Percentiles rank a stretch among this genome's conserved stretches.
These are phyloP conservation scores for Naja naja DNA, from an alignment of 2,113 vertebrate genomes.

Conservation along the genomic window DNA sequence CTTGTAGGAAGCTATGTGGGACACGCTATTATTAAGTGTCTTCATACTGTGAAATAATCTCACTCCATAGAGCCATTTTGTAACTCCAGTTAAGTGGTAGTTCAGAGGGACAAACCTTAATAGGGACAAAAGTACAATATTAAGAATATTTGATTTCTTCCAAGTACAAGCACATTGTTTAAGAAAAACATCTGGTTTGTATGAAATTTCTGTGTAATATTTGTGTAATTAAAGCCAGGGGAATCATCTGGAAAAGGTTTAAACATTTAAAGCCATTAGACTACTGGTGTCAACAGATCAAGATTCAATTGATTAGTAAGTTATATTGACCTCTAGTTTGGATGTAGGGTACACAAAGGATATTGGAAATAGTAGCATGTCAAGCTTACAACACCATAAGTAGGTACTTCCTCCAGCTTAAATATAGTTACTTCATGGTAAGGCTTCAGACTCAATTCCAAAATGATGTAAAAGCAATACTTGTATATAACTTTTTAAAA, in stretches of 20 bases:
- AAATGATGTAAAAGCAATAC: background rate
- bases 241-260: constrained; percentile 7
- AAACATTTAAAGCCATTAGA: background rate
- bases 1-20: background rate
- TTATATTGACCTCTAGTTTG: background rate
- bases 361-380: background rate
- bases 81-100: background rate
- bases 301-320: background rate
- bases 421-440: background rate
- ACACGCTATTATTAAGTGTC: background rate
- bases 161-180: background rate
- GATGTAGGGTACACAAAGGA: background rate
- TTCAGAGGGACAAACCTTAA: background rate
- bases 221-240: background rate
- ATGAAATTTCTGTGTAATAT: constrained; percentile 5
- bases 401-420: background rate
- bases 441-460: background rate
- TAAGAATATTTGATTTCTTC: background rate
- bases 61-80: background rate
- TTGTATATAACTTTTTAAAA: background rate
- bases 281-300: constrained; percentile 1
- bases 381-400: background rate
- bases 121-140: background rate
- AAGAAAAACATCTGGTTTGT: background rate
- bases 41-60: background rate